These are phyloP conservation scores for Hirtodrosophila alboralis DNA, from an alignment of 2,888 invertebrate species.

Conservation along the genomic window DNA sequence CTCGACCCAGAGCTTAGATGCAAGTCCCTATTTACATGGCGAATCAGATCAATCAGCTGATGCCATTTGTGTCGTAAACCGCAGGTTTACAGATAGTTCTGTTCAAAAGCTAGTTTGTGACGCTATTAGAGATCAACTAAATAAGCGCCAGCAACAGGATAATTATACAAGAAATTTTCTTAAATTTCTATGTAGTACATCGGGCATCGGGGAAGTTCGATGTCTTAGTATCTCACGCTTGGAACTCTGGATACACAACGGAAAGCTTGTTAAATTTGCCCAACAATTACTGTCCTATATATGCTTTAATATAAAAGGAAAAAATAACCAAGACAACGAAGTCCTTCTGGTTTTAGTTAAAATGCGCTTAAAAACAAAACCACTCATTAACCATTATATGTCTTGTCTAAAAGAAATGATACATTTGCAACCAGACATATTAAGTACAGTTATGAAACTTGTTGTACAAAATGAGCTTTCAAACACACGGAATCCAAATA, in stretches of 20 bases:
- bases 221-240: conserved; percentile 86
- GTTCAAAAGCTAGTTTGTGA: conserved; percentile 92
- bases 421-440: conserved; percentile 91
- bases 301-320: conserved; percentile 93
- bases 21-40: conserved; percentile 80
- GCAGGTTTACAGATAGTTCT: conserved; percentile 85
- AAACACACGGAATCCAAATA: conserved; percentile 95
- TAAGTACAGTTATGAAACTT: conserved; percentile 93
- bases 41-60: conserved; percentile 84
- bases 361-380: conserved; percentile 96
- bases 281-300: conserved; percentile 96
- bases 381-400: conserved; percentile 94
- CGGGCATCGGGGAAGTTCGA: conserved; percentile 92
- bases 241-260: conserved; percentile 97
- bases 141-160: conserved; percentile 93
- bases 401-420: conserved; percentile 96
- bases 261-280: conserved; percentile 95
- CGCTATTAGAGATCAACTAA: conserved; percentile 93
- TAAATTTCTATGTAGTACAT: conserved; percentile 92
- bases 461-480: conserved; percentile 98
- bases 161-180: conserved; percentile 95
- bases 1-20: conserved; percentile 82
- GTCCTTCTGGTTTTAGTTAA: conserved; percentile 94
- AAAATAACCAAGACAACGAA: conserved; percentile 88
- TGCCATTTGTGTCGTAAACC: conserved; percentile 85